Percentiles rank a stretch among this genome's conserved stretches.
phyloP scores from a whole-genome alignment of 2,797 vertebrate species.

The Graptemys geographica region DNA sequence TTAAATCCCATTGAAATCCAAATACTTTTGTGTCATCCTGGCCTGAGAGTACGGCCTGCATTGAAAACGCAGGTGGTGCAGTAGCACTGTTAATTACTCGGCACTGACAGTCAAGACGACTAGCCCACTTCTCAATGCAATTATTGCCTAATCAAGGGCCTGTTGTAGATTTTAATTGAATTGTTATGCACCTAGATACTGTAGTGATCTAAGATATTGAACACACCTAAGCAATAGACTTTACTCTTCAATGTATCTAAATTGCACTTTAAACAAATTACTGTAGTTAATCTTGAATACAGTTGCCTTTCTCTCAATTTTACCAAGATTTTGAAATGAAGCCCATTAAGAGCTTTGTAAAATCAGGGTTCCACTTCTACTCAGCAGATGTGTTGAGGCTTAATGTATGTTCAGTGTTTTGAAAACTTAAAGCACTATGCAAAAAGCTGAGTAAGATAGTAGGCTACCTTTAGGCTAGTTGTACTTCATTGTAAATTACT shows the following conservation, averaged over 20 bases:
- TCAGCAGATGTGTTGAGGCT: neutral
- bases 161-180: neutral
- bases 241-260: neutral
- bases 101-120: neutral
- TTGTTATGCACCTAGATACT: neutral
- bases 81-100: neutral
- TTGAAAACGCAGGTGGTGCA: neutral
- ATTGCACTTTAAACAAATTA: neutral
- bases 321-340: neutral
- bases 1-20: neutral
- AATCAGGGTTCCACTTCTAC: neutral
- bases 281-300: neutral
- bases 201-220: neutral
- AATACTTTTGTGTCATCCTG: neutral
- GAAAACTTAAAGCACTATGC: neutral
- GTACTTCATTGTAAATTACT: neutral
- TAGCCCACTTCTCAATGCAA: fast-evolving
- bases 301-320: neutral
- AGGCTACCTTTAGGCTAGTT: neutral
- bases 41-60: neutral
- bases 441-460: neutral
- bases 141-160: neutral
- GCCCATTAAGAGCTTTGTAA: too few species aligned
- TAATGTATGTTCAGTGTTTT: neutral
- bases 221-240: neutral